Evolutionary conservation across 2,888 invertebrate genomes (phyloP).

Genomic region (Malachius bipustulatus): DNA sequence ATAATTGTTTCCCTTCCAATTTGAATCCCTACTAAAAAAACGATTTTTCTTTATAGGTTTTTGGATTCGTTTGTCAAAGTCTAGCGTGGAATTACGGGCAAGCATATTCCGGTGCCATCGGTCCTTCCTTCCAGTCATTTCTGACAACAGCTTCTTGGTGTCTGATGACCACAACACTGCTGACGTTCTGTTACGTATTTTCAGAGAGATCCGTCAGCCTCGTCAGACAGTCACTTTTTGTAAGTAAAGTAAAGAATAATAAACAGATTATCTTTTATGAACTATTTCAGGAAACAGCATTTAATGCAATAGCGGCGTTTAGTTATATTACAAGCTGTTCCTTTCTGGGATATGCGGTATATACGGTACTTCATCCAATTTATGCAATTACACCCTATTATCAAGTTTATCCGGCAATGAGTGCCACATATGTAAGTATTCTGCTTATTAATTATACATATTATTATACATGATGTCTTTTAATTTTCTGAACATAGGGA

Average conservation of each 20-base stretch:
- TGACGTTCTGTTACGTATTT: slow-evolving; percentile 65
- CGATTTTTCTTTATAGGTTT: slow-evolving; percentile 41
- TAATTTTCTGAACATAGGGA: too few species aligned
- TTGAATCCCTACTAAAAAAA: too few species aligned
- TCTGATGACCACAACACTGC: slow-evolving; percentile 60
- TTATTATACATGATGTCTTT: too few species aligned
- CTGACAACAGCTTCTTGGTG: slow-evolving; percentile 71
- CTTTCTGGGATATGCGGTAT: slow-evolving; percentile 68
- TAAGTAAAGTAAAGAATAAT: slow-evolving; percentile 42
- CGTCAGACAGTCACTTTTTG: slow-evolving; percentile 71
- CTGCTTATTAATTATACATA: too few species aligned
- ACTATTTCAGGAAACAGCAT: slow-evolving; percentile 60
- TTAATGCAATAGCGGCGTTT: slow-evolving; percentile 64
- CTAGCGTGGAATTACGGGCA: slow-evolving; percentile 68
- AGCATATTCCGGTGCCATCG: slow-evolving; percentile 58
- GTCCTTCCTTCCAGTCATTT: slow-evolving; percentile 69
- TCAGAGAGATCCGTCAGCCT: slow-evolving; percentile 65
- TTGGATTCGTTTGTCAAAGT: slow-evolving; percentile 74
- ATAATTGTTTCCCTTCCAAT: too few species aligned
- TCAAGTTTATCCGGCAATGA: slow-evolving; percentile 81
- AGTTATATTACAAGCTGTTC: slow-evolving; percentile 69
- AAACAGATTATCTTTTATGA: neutral
- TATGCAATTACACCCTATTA: slow-evolving; percentile 63
- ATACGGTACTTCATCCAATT: slow-evolving; percentile 62
- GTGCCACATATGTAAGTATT: slow-evolving; percentile 71